Base-by-base conservation (phyloP, 2,888 invertebrate species). In the Syritta pipiens region DNA sequence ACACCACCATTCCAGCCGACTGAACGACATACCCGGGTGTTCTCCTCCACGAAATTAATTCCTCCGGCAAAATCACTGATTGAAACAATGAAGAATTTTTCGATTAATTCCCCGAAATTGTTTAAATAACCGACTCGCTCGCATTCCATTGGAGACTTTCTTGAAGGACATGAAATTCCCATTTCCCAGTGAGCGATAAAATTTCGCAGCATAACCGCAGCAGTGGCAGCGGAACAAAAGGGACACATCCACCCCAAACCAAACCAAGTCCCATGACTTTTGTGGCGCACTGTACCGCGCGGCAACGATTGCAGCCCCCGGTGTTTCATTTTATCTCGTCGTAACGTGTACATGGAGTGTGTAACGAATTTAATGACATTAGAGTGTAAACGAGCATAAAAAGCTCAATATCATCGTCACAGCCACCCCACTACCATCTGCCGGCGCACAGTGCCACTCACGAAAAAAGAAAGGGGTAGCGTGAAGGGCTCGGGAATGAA, bases 331-430 rank as follows among this genome's bases (percentile, higher is more conserved):
- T 60, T 67, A 67, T 67, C 67, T 62, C 53, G 12, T 53, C 37
- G 59, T 57, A 59, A 53, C 65, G 37, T 67, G 74, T 49, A 62
- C 62, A 63, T 44, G 60, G 17, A 60, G 62, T 67, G 57, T 67
- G 60, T 75, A 75, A 75, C 67, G 67, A 75, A 75, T 75, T 75
- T 67, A 75, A 75, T 60, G 60, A 53, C 67, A 75, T 75, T 75
- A 68, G 40, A 75, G 67, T 75, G 67, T 67, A 75, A 75, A 75
- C 75, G 75, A 75, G 75, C 60, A 75, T 67, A 67, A 75, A 75
- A 75, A 59, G 67, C 75, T 75, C 67, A 75, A 75, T 75, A 75
- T 55, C 67, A 60, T 40, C 51, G 37, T 30, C 63, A 37, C 28
- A 44, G 40, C 9, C 62, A 40, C 14, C 35, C 37, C 37, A 62